Evolutionary conservation across 2,888 invertebrate genomes (phyloP).

Genomic region (Rhingia rostrata): DNA sequence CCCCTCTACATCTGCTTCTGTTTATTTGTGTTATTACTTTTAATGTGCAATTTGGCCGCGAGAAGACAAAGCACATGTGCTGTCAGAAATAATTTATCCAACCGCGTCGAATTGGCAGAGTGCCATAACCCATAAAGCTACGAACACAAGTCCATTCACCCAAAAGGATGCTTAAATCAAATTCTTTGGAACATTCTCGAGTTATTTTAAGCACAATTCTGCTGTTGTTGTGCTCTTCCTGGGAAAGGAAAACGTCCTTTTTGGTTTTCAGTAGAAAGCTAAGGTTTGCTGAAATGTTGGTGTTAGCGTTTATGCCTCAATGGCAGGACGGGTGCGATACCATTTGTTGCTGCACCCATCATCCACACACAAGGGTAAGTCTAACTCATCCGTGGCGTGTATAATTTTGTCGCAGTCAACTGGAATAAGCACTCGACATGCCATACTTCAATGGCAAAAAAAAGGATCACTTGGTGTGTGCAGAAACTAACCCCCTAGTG

Average conservation of each 20-base stretch:
- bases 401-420: constrained; percentile 44
- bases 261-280: background rate
- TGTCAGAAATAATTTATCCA: constrained; percentile 41
- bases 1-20: too few species aligned
- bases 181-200: constrained; percentile 32
- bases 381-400: background rate
- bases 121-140: background rate
- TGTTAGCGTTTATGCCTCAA: constrained; percentile 31
- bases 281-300: constrained; percentile 9
- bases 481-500: background rate
- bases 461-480: constrained; percentile 32
- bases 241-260: background rate
- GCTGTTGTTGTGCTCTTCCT: too few species aligned
- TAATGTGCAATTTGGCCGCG: constrained; percentile 15
- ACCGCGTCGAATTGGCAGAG: constrained; percentile 22
- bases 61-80: constrained; percentile 15
- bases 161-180: constrained; percentile 32
- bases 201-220: constrained; percentile 43
- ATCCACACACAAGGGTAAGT: background rate
- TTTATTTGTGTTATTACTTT: constrained; percentile 23
- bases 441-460: constrained; percentile 10
- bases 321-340: background rate
- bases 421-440: constrained; percentile 39
- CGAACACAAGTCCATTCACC: background rate
- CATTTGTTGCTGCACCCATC: constrained; percentile 22